These are phyloP conservation scores for Bembecia ichneumoniformis DNA, from an alignment of 2,888 invertebrate genomes.

Conservation along the genomic window DNA sequence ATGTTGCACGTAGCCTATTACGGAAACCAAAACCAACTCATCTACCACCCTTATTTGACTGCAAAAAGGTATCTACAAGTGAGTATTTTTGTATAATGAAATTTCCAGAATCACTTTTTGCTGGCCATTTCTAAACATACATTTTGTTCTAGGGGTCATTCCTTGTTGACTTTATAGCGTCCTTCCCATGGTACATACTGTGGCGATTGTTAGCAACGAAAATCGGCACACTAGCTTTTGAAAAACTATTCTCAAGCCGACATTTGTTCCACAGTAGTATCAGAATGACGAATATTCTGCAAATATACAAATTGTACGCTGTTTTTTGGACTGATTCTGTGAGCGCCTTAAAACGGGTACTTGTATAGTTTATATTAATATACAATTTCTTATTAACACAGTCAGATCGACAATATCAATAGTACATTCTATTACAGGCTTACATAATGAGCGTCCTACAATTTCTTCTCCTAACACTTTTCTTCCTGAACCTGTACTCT, in stretches of 20 bases:
- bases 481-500: conserved; percentile 60
- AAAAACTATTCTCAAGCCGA: conserved; percentile 14
- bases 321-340: conserved; percentile 59
- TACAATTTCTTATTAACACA: background rate
- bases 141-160: conserved; percentile 45
- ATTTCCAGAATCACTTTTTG: too few relatives aligned
- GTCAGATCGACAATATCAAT: too few relatives aligned
- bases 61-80: conserved; percentile 59
- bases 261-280: conserved; percentile 52
- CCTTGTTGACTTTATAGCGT: conserved; percentile 50
- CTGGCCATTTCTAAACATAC: background rate
- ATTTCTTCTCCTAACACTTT: conserved; percentile 55
- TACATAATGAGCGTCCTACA: conserved; percentile 63
- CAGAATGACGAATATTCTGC: conserved; percentile 51
- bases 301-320: conserved; percentile 56
- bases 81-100: conserved; percentile 9
- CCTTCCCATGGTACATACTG: conserved; percentile 61
- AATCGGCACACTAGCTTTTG: too few relatives aligned
- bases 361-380: background rate
- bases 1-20: conserved; percentile 68
- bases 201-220: conserved; percentile 41
- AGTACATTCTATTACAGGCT: too few relatives aligned
- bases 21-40: conserved; percentile 56
- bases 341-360: conserved; percentile 51
- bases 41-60: conserved; percentile 68